Evolutionary conservation across 2,888 invertebrate species (phyloP).

Genomic region (Eupelmus urozonus): DNA sequence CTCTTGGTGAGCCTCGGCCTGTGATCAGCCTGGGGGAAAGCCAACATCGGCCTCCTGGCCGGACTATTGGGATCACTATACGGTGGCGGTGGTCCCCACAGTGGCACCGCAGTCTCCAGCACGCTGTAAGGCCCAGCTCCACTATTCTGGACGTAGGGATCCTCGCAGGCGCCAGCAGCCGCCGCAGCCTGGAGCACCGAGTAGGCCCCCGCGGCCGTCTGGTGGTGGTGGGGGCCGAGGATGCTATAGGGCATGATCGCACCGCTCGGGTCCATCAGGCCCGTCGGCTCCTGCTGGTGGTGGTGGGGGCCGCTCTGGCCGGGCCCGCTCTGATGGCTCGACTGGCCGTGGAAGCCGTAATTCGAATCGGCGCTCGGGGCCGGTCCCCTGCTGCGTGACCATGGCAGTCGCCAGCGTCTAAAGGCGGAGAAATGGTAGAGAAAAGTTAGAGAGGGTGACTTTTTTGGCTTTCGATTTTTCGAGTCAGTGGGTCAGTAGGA

Average conservation of each 20-base stretch:
- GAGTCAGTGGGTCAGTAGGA: background rate
- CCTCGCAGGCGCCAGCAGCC: constrained; percentile 50
- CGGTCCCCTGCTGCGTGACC: constrained; percentile 76
- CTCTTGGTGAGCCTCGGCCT: constrained; percentile 76
- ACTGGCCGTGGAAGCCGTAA: constrained; percentile 80
- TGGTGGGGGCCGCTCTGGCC: constrained; percentile 64
- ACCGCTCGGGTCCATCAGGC: constrained; percentile 77
- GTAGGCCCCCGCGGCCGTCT: constrained; percentile 67
- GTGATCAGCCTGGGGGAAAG: constrained; percentile 73
- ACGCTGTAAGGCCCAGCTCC: constrained; percentile 72
- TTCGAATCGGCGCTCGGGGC: constrained; percentile 84
- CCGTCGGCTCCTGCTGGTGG: constrained; percentile 67
- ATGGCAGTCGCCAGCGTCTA: constrained; percentile 77
- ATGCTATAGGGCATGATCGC: constrained; percentile 82
- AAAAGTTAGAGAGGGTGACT: background rate
- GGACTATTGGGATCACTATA: constrained; percentile 90
- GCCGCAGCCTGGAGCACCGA: constrained; percentile 66
- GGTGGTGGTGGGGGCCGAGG: constrained; percentile 75
- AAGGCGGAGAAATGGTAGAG: constrained; percentile 31
- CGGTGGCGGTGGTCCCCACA: constrained; percentile 94
- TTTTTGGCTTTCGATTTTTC: constrained; percentile 10
- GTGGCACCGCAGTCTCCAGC: constrained; percentile 71
- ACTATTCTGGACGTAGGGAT: constrained; percentile 31
- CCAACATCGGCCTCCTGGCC: constrained; percentile 78
- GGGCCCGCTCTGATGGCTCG: constrained; percentile 69